phyloP scores from a whole-genome alignment of 1,140 invertebrate genomes.

The Colletes latitarsis region DNA sequence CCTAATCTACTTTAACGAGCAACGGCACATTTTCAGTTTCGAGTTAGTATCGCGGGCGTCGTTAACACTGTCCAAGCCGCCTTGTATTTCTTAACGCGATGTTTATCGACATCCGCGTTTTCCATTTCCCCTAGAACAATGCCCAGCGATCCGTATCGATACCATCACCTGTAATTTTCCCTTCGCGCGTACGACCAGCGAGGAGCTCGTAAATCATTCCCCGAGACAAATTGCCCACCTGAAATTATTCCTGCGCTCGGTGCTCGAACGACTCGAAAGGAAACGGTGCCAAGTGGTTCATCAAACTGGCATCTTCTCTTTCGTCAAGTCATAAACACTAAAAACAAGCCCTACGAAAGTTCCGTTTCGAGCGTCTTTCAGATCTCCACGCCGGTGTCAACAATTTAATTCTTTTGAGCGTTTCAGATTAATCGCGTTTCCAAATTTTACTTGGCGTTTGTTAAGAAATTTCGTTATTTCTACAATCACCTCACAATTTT shows the following conservation, averaged over 20 bases:
- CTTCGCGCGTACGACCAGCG: constrained; percentile 8
- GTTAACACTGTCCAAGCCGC: constrained; percentile 19
- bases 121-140: constrained; percentile 32
- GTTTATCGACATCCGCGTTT: constrained; percentile 41
- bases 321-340: too few species aligned
- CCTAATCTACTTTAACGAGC: neutral
- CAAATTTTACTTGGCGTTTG: too few species aligned
- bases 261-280: neutral
- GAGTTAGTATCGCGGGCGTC: constrained; percentile 1
- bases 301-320: neutral
- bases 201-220: constrained; percentile 45
- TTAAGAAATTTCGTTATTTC: too few species aligned
- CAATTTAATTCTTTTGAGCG: too few species aligned
- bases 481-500: too few species aligned
- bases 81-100: constrained; percentile 20
- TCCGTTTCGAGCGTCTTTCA: too few species aligned
- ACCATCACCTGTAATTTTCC: constrained; percentile 35
- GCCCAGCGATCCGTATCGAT: constrained; percentile 28
- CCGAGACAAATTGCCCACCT: constrained; percentile 40
- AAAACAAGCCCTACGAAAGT: too few species aligned
- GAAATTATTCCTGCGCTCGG: constrained; percentile 18
- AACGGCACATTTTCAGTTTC: constrained; percentile 3
- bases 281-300: neutral
- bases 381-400: too few species aligned
- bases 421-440: too few species aligned